phyloP scores from a whole-genome alignment of 2,888 invertebrate genomes.

The Metallyticus violacea region DNA sequence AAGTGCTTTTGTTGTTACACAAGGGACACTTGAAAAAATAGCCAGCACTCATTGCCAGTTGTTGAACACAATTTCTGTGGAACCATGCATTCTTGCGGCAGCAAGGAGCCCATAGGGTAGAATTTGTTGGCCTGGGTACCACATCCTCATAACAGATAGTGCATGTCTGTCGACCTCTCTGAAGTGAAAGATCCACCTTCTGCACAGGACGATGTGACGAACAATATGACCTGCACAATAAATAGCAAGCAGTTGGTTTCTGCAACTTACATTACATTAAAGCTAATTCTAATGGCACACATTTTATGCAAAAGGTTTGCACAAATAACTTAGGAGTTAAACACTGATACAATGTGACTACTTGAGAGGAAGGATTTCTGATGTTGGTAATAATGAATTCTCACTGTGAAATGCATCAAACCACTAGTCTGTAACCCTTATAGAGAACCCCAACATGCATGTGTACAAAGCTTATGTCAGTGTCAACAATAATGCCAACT shows the following conservation, averaged over 20 bases:
- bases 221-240: conserved; percentile 60
- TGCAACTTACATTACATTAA: neutral
- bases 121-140: conserved; percentile 45
- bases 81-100: conserved; percentile 74
- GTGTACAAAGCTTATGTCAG: too few species aligned
- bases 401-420: too few species aligned
- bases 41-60: conserved; percentile 70
- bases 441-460: too few species aligned
- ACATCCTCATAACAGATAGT: conserved; percentile 67
- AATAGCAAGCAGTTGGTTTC: too few species aligned
- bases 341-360: too few species aligned
- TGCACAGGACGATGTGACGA: conserved; percentile 57
- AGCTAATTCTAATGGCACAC: neutral
- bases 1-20: conserved; percentile 68
- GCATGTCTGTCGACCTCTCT: conserved; percentile 48
- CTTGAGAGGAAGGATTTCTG: too few species aligned
- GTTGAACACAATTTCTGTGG: conserved; percentile 69
- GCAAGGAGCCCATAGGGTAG: conserved; percentile 69
- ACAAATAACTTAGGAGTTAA: too few species aligned
- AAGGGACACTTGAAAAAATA: conserved; percentile 83
- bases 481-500: too few species aligned
- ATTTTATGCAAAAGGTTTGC: neutral
- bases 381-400: too few species aligned
- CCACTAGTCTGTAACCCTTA: too few species aligned
- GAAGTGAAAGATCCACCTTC: conserved; percentile 44